Base-by-base conservation (phyloP, 1,140 invertebrate genomes). In the Drosophila nigrodunni region DNA sequence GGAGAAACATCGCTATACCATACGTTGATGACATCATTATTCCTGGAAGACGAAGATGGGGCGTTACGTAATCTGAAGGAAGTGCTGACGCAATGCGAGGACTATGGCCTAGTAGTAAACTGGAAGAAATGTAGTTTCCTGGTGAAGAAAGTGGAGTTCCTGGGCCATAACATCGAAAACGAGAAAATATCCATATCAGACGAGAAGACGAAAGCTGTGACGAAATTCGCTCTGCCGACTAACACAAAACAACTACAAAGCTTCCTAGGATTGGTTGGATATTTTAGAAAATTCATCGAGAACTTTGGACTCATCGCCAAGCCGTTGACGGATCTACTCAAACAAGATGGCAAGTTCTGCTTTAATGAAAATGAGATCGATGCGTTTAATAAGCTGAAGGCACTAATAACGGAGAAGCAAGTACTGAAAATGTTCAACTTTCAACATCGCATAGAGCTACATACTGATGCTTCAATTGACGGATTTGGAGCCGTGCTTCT, bases 401-500 rank as follows among this genome's bases (percentile, higher is more conserved):
- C 7, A 37, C 9, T 7, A 7, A 7, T 37, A 9, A 37, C 9
- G 9, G 6, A 7, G 35, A 37, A 78, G 15, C 50, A 61, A 11
- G 92, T 83, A 57, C 85, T 37, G 9, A 9, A 7, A 7, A 37
- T 37, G 6, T 37, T 7, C 35, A 37, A 37, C 35, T 9, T 7
- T 7, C 6, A 37, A 9, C 9, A 37, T 37, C 7, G 9, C 0
- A 37, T 3, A 9, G 35, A 37, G 9, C 7, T 37, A 37, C 35
- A 37, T 37, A 37, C 35, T 1, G 35, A 37, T 37, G 92, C 83
- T 1, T 91, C 82, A 50, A 49, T 52, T 13, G 72, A 78, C 18
- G 55, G 70, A 10, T 92, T 83, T 60, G 87, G 88, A 10, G 90
- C 89, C 7, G 66, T 92, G 0, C 25, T 93, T 9, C 68, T 92